phyloP scores from a whole-genome alignment of 1,140 invertebrate genomes.

The Lethrus apterus region DNA sequence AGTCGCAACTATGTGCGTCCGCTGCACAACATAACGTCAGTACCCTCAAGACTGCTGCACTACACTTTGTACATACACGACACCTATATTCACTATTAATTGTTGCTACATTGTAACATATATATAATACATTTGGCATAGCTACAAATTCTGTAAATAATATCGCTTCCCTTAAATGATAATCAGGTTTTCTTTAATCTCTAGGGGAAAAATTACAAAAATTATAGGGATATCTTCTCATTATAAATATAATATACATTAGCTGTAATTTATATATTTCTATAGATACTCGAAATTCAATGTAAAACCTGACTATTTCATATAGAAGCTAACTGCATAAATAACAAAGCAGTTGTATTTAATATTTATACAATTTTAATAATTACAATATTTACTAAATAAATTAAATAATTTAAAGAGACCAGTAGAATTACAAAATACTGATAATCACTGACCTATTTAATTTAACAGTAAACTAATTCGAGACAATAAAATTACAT shows the following conservation, averaged over 20 bases:
- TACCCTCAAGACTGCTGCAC: constrained; percentile 25
- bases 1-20: constrained; percentile 14
- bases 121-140: constrained; percentile 41
- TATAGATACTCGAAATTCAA: background rate
- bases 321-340: constrained; percentile 21
- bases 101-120: constrained; percentile 31
- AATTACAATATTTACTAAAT: constrained; percentile 33
- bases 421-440: constrained; percentile 35
- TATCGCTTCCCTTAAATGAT: background rate
- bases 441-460: constrained; percentile 39
- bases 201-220: too few relatives aligned
- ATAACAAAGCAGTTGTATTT: constrained; percentile 25
- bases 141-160: constrained; percentile 24
- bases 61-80: constrained; percentile 39
- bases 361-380: constrained; percentile 26
- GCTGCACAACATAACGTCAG: constrained; percentile 16
- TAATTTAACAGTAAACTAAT: constrained; percentile 11
- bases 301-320: constrained; percentile 1
- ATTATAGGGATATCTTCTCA: too few relatives aligned
- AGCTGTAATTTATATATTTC: background rate
- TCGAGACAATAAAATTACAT: constrained; percentile 6
- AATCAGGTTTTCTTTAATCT: constrained; percentile 12
- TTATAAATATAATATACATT: too few relatives aligned
- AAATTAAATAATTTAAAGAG: constrained; percentile 38
- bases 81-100: constrained; percentile 35